Evolutionary conservation across 2,888 invertebrate genomes (phyloP), one percentile per base, ranked within the genome.

Genomic region (Gastracanthus pulcherrimus): DNA sequence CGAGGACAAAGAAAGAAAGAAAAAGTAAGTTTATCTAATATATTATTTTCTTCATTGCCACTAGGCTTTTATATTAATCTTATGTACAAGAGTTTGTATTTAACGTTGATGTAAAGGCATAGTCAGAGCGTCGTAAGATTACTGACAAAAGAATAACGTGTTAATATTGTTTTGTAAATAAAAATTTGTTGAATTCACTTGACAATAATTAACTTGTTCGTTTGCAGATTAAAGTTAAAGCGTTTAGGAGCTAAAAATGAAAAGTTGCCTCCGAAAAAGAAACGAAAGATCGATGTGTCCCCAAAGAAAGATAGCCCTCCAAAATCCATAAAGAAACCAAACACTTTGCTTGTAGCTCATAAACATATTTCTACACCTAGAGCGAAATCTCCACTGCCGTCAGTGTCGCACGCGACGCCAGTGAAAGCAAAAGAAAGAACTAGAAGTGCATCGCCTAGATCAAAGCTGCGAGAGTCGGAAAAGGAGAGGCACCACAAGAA

Each of bases 1-100:
- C 84, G 92, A 93, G 55, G 94, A 94, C 87, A 94, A 94, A 87
- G 92, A 93, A 84, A 86, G 92, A 29, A 91, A 88, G 41, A 89
- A 88, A 84, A 89, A 90, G 88, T 86, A 84, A 87, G 87, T 84
- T 60, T 29, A 62, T 72, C 34, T 36, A 62, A 19, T 34, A 29
- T 36, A 6, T 23, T 26, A 23, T 45, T 55, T 45, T 26, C 0
- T 34, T 71, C 55, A 45, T 5, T 9, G 3, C n/a, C 41, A 62
- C n/a, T 26, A 74, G 13, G 48, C 66, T 76, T 62, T 78, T 77
- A 11, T 3, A 55, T 64, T 36, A n/a, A 13, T 64, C 13, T 66
- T 67, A 58, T n/a, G n/a, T n/a, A n/a, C n/a, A n/a, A n/a, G 13
- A 26, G 26, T 64, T 55, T 29, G 64, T 36, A 71, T 3, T 58